Evolutionary conservation across 2,113 vertebrate genomes (phyloP), one percentile per base, ranked within the genome.

Genomic region (Rhipidura dahli): DNA sequence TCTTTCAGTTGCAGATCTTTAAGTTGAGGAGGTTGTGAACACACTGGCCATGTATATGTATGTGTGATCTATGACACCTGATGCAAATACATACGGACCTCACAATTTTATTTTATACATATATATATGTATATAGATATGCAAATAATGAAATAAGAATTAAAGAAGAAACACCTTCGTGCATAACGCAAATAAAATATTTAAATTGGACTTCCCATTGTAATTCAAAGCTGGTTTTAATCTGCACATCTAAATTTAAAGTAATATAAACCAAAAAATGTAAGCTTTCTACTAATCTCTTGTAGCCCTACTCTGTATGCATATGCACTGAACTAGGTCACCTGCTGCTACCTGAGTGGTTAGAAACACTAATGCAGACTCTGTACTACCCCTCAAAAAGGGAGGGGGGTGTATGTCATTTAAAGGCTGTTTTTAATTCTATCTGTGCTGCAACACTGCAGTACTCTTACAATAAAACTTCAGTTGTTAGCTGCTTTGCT

Each of bases 151-250:
- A 84, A 47, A 39, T 15, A 66, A 45, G 44, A 45, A 21, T 45
- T 19, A 45, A 45, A 45, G 44, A 45, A 49, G 24, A 24, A 23
- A 14, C 23, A 91, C 5, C 12, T 66, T 17, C 60, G 30, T 26
- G 8, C 60, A 77, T 51, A 89, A 85, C 53, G 19, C 27, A 90
- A 69, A 85, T 56, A 51, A 83, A 83, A 72, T 50, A 94, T 20
- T 91, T 69, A 42, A 76, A 72, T 7, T 76, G 3, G 15, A 80
- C 19, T 64, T 96, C 28, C 31, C 26, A 17, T 30, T 64, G n/a
- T 54, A 87, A 94, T 75, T 69, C 22, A 91, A 89, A 87, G 20
- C 9, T 83, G 26, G 15, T 79, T 91, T 93, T 80, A 91, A 87
- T 23, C n/a, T 69, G 76, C 14, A 35, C 8, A 69, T 54, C 47